Conservation (phyloP, 2,888 invertebrate genomes). For the Galerucella nymphaeae region DNA sequence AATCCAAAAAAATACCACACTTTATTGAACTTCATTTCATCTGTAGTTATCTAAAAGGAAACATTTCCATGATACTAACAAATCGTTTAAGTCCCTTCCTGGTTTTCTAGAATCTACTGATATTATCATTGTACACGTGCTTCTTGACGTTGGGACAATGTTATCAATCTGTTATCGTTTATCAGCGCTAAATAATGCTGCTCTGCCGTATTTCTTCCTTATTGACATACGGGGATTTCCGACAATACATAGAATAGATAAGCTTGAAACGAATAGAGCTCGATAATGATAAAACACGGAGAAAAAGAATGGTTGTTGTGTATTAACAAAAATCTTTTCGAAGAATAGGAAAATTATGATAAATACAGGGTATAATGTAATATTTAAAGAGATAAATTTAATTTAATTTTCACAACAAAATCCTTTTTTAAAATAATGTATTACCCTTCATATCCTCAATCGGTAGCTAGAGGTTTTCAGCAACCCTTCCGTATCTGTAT, state of each 20-base stretch:
- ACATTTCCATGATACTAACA: neutral
- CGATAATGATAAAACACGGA: neutral
- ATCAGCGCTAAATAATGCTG: slow-evolving; percentile 57
- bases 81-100: slow-evolving; percentile 3
- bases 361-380: neutral
- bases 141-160: slow-evolving; percentile 52
- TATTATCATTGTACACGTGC: slow-evolving; percentile 55
- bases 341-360: neutral
- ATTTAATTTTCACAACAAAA: no score
- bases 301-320: neutral
- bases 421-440: no score
- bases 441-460: no score
- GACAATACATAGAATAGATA: slow-evolving; percentile 42
- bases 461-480: no score
- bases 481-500: no score
- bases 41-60: no score
- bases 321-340: neutral
- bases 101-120: slow-evolving; percentile 41
- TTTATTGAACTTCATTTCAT: no score
- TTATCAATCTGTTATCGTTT: slow-evolving; percentile 32
- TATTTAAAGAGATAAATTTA: no score
- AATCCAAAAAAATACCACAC: no score
- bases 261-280: slow-evolving; percentile 13
- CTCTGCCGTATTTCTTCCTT: slow-evolving; percentile 54
- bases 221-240: slow-evolving; percentile 48